Base-by-base conservation (phyloP, 2,888 invertebrate genomes). In the Idaea aversata region DNA sequence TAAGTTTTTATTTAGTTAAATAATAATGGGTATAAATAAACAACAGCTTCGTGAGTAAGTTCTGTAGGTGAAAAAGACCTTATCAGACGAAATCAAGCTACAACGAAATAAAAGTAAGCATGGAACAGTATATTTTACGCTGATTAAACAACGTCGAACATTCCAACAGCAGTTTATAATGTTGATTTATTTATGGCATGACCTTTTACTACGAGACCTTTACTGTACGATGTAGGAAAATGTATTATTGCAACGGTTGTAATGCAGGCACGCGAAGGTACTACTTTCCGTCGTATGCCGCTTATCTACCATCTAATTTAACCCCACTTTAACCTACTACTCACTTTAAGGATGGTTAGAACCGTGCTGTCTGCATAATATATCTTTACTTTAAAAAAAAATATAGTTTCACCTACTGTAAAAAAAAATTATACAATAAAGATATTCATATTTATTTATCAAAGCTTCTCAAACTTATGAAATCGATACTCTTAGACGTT, bases 231-330 rank as follows among this genome's bases (percentile, higher is more conserved):
- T 63, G 66, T 59, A 38, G 63, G 63, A 64, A 34, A 65, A 63
- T 72, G 70, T 74, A 71, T 74, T 70, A 73, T 75, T 82, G 83
- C 82, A 84, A 70, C 70, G 76, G 75, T 69, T 77, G 71, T 70
- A 76, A 74, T 81, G 80, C 80, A 79, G 74, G 79, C 82, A 83
- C 82, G 82, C 82, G 75, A 83, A 76, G 79, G 77, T 72, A 72
- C 71, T 62, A 70, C 75, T 75, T 81, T 82, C 79, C 82, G 79
- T 66, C 66, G 75, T 72, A 10, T 47, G 47, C 47, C 73, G 67
- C 72, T 72, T 81, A 82, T 82, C 82, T 79, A 72, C 74, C 72
- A 73, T 74, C 77, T 74, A 75, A 76, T 77, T 74, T 67, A 72
- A 73, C 75, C 59, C 34, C 10, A 13, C 25, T 5, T 13, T 13